A percentile compares a stretch with the other conserved stretches of the same genome.
phyloP scores from a whole-genome alignment of 1,140 invertebrate species.

The Euura lappo region DNA sequence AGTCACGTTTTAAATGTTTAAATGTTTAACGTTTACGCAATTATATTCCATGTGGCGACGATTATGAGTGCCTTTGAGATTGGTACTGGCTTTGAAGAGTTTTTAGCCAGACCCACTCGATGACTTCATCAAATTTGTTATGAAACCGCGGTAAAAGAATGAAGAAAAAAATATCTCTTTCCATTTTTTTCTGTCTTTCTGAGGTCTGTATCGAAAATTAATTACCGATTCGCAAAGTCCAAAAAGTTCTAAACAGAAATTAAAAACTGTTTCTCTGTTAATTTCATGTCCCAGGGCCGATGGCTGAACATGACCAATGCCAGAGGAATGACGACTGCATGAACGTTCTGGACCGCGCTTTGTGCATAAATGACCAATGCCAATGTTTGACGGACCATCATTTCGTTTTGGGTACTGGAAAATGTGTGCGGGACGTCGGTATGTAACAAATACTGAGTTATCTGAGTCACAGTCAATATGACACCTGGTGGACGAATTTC shows the following conservation, averaged over 20 bases:
- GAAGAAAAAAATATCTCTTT: neutral
- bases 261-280: no score
- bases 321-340: constrained; percentile 32
- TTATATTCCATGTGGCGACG: no score
- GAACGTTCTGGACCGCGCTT: constrained; percentile 26
- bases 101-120: no score
- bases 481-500: no score
- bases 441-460: constrained; percentile 8
- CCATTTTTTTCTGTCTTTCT: neutral
- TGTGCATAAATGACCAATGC: constrained; percentile 32
- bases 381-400: constrained; percentile 27
- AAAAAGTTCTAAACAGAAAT: no score
- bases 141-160: neutral
- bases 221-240: no score
- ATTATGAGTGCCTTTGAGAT: no score
- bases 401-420: constrained; percentile 29
- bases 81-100: no score
- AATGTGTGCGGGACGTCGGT: constrained; percentile 27
- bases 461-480: neutral
- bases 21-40: no score
- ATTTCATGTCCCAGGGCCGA: constrained; percentile 4
- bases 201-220: no score
- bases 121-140: no score
- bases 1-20: no score
- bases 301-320: constrained; percentile 27